phyloP scores from a whole-genome alignment of 2,113 vertebrate genomes.

The Scopus umbretta region DNA sequence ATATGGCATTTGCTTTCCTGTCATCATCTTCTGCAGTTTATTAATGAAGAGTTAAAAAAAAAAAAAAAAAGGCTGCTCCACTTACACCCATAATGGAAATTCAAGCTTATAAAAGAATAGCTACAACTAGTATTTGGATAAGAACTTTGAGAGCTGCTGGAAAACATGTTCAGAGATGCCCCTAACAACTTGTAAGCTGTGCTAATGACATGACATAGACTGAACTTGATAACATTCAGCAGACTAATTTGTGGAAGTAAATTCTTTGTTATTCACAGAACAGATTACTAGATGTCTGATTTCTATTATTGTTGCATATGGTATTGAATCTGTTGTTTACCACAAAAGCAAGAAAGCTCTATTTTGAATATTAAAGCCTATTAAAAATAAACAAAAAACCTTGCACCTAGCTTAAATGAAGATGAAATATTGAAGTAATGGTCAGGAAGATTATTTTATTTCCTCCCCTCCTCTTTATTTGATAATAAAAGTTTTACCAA shows the following conservation, averaged over 20 bases:
- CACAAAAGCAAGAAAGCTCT: background rate
- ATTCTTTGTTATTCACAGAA: background rate
- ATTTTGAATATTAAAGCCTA: background rate
- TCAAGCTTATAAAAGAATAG: background rate
- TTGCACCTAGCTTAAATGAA: background rate
- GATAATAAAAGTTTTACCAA: background rate
- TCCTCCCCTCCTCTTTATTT: background rate
- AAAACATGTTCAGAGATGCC: conserved; percentile 8
- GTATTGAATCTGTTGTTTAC: background rate
- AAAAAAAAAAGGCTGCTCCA: background rate
- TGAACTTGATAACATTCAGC: conserved; percentile 22
- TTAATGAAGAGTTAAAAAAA: conserved; percentile 18
- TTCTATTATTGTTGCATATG: conserved; percentile 16
- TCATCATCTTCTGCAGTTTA: conserved; percentile 43
- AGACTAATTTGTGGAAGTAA: background rate
- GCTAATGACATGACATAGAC: background rate
- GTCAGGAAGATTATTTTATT: background rate
- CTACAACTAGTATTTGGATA: background rate
- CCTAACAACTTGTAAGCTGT: background rate
- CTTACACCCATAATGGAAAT: conserved; percentile 7
- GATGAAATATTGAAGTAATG: background rate
- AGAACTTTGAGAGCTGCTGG: background rate
- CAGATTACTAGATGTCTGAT: conserved; percentile 7
- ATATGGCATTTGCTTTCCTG: conserved; percentile 49
- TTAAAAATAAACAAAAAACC: background rate